phyloP scores from a whole-genome alignment of 2,113 vertebrate genomes.

The Actenoides hombroni region DNA sequence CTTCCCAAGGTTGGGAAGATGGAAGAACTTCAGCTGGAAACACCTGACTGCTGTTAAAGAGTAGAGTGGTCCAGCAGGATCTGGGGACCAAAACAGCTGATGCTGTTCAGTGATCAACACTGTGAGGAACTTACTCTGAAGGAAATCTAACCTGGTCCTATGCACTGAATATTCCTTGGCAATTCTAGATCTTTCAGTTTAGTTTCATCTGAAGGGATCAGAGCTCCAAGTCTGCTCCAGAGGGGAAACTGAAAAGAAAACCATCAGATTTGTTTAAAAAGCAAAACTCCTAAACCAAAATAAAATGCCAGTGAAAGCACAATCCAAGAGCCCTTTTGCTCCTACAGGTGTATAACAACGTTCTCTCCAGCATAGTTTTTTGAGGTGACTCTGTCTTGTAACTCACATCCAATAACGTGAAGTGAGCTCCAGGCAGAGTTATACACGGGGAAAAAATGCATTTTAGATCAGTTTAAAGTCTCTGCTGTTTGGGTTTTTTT shows the following conservation, averaged over 20 bases:
- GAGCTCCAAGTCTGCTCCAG: not conserved
- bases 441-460: fast-evolving
- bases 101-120: fast-evolving
- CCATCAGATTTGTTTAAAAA: not conserved
- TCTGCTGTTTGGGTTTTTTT: not conserved
- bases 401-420: fast-evolving
- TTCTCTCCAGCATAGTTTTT: not conserved
- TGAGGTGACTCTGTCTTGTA: not conserved
- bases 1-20: not conserved
- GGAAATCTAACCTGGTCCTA: too few species aligned
- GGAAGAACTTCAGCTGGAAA: not conserved
- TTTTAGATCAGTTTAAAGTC: not conserved
- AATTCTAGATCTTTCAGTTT: not conserved
- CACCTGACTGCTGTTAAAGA: not conserved
- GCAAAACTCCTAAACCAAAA: not conserved
- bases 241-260: not conserved
- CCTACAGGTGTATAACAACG: fast-evolving
- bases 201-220: not conserved
- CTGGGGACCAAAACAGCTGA: not conserved
- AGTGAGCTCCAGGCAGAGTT: not conserved
- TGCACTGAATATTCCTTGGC: fast-evolving
- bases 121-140: fast-evolving
- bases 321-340: fast-evolving
- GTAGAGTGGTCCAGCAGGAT: fast-evolving
- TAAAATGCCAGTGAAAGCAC: not conserved